Evolutionary conservation across 2,888 invertebrate species (phyloP).

Genomic region (Oligia fasciuncula): DNA sequence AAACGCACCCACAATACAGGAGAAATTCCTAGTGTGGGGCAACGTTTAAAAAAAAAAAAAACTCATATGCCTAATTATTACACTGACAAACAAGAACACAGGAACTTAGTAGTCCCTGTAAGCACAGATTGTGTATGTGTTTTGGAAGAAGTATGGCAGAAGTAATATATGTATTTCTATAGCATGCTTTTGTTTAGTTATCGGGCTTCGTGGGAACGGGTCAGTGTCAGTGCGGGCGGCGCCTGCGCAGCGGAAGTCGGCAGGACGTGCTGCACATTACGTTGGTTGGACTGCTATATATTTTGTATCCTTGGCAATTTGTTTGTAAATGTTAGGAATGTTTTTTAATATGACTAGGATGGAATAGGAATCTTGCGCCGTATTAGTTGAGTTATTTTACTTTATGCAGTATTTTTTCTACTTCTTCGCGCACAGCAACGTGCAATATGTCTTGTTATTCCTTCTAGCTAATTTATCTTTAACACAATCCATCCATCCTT

Average conservation of each 20-base stretch:
- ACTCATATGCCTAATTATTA: not conserved
- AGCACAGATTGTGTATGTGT: not conserved
- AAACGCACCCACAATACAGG: too few relatives aligned
- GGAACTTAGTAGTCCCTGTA: not conserved
- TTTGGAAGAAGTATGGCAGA: conserved; percentile 13
- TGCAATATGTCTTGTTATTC: not conserved
- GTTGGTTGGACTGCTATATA: conserved; percentile 53
- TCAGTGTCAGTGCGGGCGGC: conserved; percentile 75
- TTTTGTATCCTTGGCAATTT: conserved; percentile 59
- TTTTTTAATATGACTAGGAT: conserved; percentile 37
- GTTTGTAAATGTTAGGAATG: conserved; percentile 50
- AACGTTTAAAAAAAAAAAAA: too few relatives aligned
- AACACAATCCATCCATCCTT: not conserved
- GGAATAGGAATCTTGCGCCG: conserved; percentile 22
- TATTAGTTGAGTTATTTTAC: not conserved
- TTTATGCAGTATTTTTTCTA: not conserved
- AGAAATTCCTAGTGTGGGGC: too few relatives aligned
- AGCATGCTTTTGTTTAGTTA: conserved; percentile 41
- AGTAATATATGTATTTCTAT: conserved; percentile 34
- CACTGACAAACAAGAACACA: not conserved
- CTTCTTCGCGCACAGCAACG: not conserved
- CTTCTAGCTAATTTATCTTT: not conserved
- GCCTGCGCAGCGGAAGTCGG: conserved; percentile 77
- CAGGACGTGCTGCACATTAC: conserved; percentile 76
- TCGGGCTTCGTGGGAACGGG: conserved; percentile 78